Evolutionary conservation across 2,797 vertebrate species (phyloP).

Genomic region (Oreochromis mossambicus): DNA sequence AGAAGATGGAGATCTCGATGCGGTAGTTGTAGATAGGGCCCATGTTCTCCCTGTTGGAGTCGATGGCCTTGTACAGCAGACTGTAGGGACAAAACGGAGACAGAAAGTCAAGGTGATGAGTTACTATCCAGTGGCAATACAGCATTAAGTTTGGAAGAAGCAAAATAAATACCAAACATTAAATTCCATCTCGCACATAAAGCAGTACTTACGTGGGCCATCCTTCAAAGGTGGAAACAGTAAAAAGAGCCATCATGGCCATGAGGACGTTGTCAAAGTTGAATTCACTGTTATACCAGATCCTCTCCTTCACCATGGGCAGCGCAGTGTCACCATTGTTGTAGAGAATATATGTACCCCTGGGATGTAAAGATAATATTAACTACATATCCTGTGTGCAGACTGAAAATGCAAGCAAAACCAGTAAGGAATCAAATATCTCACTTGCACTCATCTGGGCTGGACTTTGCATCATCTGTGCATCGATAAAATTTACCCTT

Average conservation of each 20-base stretch:
- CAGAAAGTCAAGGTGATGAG: not conserved
- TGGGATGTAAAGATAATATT: conserved; percentile 43
- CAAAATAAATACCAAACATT: not conserved
- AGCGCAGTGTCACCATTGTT: conserved; percentile 89
- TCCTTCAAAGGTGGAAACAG: conserved; percentile 97
- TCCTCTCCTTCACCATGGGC: conserved; percentile 87
- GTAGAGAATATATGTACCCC: conserved; percentile 93
- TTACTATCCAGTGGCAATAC: not conserved
- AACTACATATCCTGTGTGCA: not conserved
- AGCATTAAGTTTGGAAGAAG: not conserved
- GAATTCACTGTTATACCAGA: conserved; percentile 96
- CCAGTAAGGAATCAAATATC: conserved; percentile 9
- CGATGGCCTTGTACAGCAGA: conserved; percentile 94
- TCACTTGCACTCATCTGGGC: conserved; percentile 93
- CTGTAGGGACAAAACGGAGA: conserved; percentile 61
- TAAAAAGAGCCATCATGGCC: conserved; percentile 99
- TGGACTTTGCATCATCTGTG: conserved; percentile 94
- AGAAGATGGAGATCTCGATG: conserved; percentile 98
- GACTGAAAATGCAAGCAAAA: not conserved
- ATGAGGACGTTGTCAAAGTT: conserved; percentile 98
- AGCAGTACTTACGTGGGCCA: conserved; percentile 89
- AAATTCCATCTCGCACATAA: not conserved
- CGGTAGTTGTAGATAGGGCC: conserved; percentile 97
- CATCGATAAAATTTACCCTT: conserved; percentile 98
- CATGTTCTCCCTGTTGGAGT: conserved; percentile 92